A percentile compares a stretch with the other conserved stretches of the same genome.
These are phyloP conservation scores for Sturnira hondurensis DNA, from an alignment of 2,113 vertebrate genomes.

Conservation along the genomic window DNA sequence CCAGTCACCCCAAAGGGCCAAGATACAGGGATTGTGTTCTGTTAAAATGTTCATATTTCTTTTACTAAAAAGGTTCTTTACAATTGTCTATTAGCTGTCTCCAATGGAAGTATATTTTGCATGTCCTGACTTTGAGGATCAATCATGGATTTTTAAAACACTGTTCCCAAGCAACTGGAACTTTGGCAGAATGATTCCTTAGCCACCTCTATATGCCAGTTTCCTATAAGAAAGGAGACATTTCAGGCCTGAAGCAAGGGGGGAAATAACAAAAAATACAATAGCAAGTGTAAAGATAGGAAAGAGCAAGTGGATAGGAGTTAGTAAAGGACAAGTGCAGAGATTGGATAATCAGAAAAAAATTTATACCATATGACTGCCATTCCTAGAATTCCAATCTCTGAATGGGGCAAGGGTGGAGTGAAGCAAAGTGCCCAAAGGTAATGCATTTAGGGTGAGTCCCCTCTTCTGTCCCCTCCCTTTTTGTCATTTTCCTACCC, in stretches of 20 bases:
- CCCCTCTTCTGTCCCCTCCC: too few species aligned
- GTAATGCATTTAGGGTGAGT: neutral
- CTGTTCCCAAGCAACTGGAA: neutral
- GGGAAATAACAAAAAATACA: neutral
- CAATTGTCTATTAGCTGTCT: neutral
- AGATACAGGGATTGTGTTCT: neutral
- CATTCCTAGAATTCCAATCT: accelerated
- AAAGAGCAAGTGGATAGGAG: accelerated
- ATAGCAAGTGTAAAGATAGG: neutral
- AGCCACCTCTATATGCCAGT: neutral
- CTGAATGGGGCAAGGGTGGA: accelerated
- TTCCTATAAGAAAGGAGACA: neutral
- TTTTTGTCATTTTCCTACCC: accelerated
- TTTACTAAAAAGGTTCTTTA: neutral
- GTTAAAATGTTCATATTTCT: neutral
- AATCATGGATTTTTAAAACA: neutral
- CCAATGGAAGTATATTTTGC: neutral
- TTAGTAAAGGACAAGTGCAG: neutral
- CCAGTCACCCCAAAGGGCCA: neutral
- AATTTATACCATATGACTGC: accelerated
- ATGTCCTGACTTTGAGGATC: neutral
- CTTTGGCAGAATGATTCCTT: neutral
- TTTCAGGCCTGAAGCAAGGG: neutral
- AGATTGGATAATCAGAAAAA: accelerated
- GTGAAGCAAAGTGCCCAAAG: too few species aligned